Percentiles rank a stretch among this genome's conserved stretches.
Evolutionary conservation across 2,797 vertebrate genomes (phyloP).

Genomic region (Darevskia nairensis): DNA sequence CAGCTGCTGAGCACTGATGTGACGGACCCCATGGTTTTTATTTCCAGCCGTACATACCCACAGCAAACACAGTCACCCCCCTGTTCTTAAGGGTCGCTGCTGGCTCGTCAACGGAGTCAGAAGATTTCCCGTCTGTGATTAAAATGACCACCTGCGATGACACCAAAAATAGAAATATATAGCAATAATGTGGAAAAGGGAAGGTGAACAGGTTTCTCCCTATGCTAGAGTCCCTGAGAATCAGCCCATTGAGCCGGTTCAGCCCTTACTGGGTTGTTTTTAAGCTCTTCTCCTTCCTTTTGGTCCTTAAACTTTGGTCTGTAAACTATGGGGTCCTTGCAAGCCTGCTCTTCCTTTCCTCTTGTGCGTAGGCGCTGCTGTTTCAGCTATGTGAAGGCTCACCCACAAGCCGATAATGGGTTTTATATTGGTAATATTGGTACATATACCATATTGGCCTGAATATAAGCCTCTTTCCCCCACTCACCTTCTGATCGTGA

Average conservation of each 20-base stretch:
- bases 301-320: not conserved
- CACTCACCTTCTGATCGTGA: too few species aligned
- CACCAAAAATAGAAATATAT: not conserved
- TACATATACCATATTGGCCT: not conserved
- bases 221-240: not conserved
- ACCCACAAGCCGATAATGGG: not conserved
- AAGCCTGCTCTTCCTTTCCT: not conserved
- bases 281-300: too few species aligned
- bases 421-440: not conserved
- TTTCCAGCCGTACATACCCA: conserved; percentile 79
- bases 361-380: not conserved
- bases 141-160: conserved; percentile 82
- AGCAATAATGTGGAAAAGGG: accelerated
- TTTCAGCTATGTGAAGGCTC: not conserved
- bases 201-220: too few species aligned
- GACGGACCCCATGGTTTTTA: accelerated
- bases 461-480: too few species aligned
- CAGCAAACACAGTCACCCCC: conserved; percentile 87
- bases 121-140: conserved; percentile 85
- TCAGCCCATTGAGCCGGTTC: not conserved
- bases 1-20: too few species aligned
- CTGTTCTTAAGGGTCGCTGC: conserved; percentile 78
- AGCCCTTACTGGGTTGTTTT: not conserved
- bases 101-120: conserved; percentile 78
- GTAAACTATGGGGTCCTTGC: not conserved